Conservation (phyloP, 2,113 vertebrate genomes). For the Telmatochromis bifrenatus region DNA sequence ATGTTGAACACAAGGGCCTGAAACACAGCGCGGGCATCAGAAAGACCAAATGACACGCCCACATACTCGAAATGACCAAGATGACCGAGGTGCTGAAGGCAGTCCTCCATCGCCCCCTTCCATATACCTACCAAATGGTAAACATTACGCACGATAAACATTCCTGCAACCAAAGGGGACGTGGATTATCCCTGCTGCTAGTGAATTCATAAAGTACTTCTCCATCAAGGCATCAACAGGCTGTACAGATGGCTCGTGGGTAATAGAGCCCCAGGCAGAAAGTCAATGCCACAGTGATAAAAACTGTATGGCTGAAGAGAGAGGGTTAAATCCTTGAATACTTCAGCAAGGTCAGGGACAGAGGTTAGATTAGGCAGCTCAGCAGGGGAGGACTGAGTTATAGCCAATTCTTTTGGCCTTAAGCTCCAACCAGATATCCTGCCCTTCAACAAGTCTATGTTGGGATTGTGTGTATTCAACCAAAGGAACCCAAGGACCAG, state of each 20-base stretch:
- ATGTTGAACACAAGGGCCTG: background rate
- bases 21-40: fast-evolving
- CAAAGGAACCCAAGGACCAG: background rate
- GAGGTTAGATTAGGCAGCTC: background rate
- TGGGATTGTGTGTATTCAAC: background rate
- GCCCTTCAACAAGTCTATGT: background rate
- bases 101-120: background rate
- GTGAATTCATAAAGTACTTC: background rate
- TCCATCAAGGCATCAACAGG: background rate
- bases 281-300: background rate
- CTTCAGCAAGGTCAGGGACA: background rate
- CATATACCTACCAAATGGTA: background rate
- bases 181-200: background rate
- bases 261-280: background rate
- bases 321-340: background rate
- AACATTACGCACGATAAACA: background rate
- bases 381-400: background rate
- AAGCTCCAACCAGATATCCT: background rate
- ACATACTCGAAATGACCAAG: background rate
- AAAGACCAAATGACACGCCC: background rate
- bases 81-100: background rate
- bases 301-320: background rate
- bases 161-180: background rate
- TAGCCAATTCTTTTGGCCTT: background rate
- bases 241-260: background rate